Percentiles rank a stretch among this genome's conserved stretches.
Evolutionary conservation across 2,113 vertebrate species (phyloP).

Genomic region (Parus major): DNA sequence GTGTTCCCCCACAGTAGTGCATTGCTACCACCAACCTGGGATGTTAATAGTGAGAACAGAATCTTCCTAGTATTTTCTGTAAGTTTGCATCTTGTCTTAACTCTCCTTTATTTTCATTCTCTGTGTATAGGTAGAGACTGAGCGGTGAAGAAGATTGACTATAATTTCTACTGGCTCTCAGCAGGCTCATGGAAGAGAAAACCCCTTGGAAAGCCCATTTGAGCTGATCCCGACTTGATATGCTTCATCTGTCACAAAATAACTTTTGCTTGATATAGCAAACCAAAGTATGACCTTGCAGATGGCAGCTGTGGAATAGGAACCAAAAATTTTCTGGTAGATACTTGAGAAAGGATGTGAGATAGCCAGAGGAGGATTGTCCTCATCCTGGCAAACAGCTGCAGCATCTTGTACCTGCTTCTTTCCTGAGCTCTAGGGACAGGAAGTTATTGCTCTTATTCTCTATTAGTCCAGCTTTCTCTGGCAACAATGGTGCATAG

Average conservation of each 20-base stretch:
- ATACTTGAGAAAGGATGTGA: not conserved
- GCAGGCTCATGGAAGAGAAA: not conserved
- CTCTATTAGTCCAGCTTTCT: not conserved
- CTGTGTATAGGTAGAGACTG: not conserved
- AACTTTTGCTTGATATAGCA: constrained; percentile 48
- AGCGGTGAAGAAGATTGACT: not conserved
- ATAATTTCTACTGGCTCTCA: not conserved
- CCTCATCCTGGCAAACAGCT: not conserved
- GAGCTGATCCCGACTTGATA: not conserved
- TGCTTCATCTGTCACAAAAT: constrained; percentile 47
- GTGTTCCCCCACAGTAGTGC: not conserved
- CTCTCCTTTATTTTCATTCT: not conserved
- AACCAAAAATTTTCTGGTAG: not conserved
- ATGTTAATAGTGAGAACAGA: constrained; percentile 29
- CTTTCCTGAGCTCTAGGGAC: not conserved
- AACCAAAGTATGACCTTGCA: not conserved
- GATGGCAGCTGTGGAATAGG: not conserved
- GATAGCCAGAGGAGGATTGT: not conserved
- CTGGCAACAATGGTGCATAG: not conserved
- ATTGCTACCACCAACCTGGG: constrained; percentile 13
- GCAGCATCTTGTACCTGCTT: not conserved
- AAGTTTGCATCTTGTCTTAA: constrained; percentile 10
- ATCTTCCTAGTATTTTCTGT: not conserved
- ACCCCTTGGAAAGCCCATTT: not conserved
- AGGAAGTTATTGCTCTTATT: not conserved